Evolutionary conservation across 2,888 invertebrate genomes (phyloP).

Genomic region (Papilio gigon): DNA sequence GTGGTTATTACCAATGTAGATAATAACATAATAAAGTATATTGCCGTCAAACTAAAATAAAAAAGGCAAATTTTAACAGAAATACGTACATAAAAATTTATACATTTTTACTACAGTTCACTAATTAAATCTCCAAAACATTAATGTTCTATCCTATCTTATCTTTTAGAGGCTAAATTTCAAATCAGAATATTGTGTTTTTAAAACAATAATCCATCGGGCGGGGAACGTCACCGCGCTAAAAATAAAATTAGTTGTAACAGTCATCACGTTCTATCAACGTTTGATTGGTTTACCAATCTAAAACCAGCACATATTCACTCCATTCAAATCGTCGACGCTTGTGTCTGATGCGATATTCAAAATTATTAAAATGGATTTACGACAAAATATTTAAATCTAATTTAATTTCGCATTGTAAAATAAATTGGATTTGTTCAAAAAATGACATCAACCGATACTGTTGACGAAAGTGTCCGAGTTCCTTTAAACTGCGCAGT

Average conservation of each 20-base stretch:
- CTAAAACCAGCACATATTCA: neutral
- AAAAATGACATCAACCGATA: constrained; percentile 8
- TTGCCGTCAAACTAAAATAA: no score
- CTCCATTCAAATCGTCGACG: neutral
- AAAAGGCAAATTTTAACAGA: no score
- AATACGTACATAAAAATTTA: no score
- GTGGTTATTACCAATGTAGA: no score
- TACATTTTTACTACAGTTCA: no score
- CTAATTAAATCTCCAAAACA: no score
- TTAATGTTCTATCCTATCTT: neutral
- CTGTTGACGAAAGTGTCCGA: constrained; percentile 14
- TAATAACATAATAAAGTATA: no score
- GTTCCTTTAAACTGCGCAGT: constrained; percentile 19
- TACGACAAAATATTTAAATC: neutral
- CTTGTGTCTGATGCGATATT: neutral
- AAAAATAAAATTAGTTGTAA: constrained; percentile 4
- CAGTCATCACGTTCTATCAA: neutral
- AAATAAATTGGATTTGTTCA: neutral
- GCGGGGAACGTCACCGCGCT: constrained; percentile 2
- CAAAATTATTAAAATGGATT: neutral
- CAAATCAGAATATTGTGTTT: neutral
- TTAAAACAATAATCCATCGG: constrained; percentile 2
- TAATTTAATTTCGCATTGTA: neutral
- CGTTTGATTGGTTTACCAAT: constrained; percentile 5
- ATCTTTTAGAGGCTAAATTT: neutral